Evolutionary conservation across 92 coral and sea anemone species (phyloP), one percentile per base, ranked within the genome.

Genomic region (Actinernus sp.): DNA sequence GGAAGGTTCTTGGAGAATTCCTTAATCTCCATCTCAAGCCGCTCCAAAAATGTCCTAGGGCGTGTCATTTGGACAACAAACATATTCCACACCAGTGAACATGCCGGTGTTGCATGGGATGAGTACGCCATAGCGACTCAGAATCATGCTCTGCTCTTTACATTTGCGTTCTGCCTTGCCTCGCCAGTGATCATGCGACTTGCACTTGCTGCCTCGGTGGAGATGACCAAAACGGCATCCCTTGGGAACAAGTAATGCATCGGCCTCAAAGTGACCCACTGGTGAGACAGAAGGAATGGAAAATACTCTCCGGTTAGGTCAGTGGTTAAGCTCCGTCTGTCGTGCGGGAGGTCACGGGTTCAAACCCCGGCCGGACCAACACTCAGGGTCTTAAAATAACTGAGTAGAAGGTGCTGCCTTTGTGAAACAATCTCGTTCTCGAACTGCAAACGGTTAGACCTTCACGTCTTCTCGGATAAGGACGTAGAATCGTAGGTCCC

Each of bases 221-320:
- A 94, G 74, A 58, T 94, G 91, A 40, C 76, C 90, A 71, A 94
- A 94, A 36, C 82, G 78, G 61, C 98, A 94, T 38, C 58, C 72
- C 18, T 68, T 53, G 1, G 98, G 98, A 26, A 88, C 96, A 48
- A 85, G 76, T 52, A 94, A 57, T 14, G 98, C 98, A 79, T 94
- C 98, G 2, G 98, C 96, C 57, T 94, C 98, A 73, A 91, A 94
- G 27, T 50, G 31, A 26, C 98, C 98, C 59, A 84, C 98, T 94
- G 64, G 21, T 33, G 49, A 31, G 1, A 16, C 57, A 29, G 40
- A 12, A 62, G 20, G 1, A 57, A 36, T n/a, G n/a, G n/a, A n/a
- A n/a, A n/a, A n/a, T n/a, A n/a, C n/a, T n/a, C n/a, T n/a, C n/a
- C n/a, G n/a, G n/a, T n/a, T n/a, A n/a, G n/a, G n/a, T n/a, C n/a